These are phyloP conservation scores for Mercenaria mercenaria DNA, from an alignment of 1,140 invertebrate genomes.

Conservation along the genomic window DNA sequence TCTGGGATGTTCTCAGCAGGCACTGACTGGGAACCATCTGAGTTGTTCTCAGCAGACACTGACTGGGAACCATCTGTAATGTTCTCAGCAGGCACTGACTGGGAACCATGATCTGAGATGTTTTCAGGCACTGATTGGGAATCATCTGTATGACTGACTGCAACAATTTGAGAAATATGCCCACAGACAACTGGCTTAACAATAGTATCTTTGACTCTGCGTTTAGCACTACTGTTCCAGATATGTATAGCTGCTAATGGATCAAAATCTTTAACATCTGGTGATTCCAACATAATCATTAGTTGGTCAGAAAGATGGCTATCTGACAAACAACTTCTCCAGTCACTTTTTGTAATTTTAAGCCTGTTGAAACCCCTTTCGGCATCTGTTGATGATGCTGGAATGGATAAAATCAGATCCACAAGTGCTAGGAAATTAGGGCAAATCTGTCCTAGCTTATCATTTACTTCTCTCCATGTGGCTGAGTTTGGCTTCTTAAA, in stretches of 20 bases:
- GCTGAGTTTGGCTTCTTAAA: background rate
- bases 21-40: too few species aligned
- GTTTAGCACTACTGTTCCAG: background rate
- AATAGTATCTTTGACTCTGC: background rate
- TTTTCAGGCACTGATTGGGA: too few species aligned
- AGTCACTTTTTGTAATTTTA: background rate
- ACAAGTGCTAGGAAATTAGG: slow-evolving; percentile 10
- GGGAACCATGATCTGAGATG: too few species aligned
- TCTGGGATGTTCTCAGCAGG: too few species aligned
- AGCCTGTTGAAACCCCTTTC: background rate
- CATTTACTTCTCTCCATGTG: slow-evolving; percentile 19
- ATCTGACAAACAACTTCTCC: background rate
- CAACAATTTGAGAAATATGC: too few species aligned
- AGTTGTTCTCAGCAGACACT: too few species aligned
- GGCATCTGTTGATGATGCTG: slow-evolving; percentile 38
- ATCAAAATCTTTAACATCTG: background rate
- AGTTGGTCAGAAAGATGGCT: background rate
- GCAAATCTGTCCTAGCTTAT: slow-evolving; percentile 21
- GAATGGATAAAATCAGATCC: background rate
- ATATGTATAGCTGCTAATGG: background rate
- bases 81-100: too few species aligned
- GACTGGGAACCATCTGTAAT: too few species aligned
- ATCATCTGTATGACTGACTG: too few species aligned
- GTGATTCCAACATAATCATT: background rate
- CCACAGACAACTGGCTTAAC: too few species aligned